Evolutionary conservation across 1,140 invertebrate species (phyloP).

Genomic region (Calliopsis andreniformis): DNA sequence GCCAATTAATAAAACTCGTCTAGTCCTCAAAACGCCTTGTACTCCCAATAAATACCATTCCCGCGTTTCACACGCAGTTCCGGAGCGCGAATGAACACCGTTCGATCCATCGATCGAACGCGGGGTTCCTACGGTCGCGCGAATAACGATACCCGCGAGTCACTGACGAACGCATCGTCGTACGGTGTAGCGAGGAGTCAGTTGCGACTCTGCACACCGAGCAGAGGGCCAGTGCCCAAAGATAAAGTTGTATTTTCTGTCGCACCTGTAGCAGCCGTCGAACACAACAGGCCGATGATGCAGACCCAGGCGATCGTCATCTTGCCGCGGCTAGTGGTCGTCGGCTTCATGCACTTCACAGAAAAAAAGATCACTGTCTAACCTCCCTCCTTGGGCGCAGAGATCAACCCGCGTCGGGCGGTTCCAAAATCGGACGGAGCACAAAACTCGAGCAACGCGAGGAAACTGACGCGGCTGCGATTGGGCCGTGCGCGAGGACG

Average conservation of each 20-base stretch:
- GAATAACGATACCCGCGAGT: not conserved
- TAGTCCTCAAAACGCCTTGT: not conserved
- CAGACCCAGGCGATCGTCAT: slow-evolving; percentile 63
- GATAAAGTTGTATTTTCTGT: too few species aligned
- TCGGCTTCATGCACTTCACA: slow-evolving; percentile 57
- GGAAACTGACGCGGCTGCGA: not conserved
- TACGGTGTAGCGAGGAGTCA: too few species aligned
- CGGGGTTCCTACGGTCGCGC: not conserved
- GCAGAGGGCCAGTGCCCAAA: too few species aligned
- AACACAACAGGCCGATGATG: slow-evolving; percentile 55
- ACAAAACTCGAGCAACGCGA: slow-evolving; percentile 22
- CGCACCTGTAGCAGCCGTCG: slow-evolving; percentile 63
- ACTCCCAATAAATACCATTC: not conserved
- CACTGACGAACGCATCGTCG: not conserved
- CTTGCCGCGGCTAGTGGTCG: slow-evolving; percentile 37
- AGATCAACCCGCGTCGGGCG: slow-evolving; percentile 16
- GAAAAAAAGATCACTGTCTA: slow-evolving; percentile 59
- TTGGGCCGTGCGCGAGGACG: not conserved
- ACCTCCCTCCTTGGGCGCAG: slow-evolving; percentile 13
- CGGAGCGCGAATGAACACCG: not conserved
- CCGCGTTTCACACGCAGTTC: slow-evolving; percentile 5
- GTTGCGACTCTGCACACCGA: too few species aligned
- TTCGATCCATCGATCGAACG: slow-evolving; percentile 16
- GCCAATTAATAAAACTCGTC: too few species aligned
- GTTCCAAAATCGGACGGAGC: slow-evolving; percentile 26